These are phyloP conservation scores for Drosophila lacertosa DNA, from an alignment of 1,140 invertebrate genomes.

Conservation along the genomic window DNA sequence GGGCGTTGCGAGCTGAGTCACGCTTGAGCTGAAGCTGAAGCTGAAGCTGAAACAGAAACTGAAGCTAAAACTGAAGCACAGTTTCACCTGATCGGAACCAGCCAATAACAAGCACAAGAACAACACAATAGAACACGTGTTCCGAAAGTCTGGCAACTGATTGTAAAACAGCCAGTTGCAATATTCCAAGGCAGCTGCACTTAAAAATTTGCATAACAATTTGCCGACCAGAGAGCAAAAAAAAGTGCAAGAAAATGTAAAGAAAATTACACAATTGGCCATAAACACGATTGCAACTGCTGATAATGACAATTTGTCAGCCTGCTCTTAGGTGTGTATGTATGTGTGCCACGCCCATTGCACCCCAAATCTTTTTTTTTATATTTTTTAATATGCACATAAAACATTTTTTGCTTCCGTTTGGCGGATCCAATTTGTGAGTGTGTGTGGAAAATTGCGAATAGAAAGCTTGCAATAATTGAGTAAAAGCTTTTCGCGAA, in stretches of 20 bases:
- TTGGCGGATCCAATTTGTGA: conserved; percentile 27
- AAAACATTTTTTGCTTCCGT: conserved; percentile 40
- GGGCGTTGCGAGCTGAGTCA: conserved; percentile 64
- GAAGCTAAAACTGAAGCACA: conserved; percentile 15
- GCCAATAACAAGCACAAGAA: conserved; percentile 8
- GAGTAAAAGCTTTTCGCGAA: neutral
- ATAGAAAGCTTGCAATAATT: conserved; percentile 38
- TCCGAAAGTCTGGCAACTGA: conserved; percentile 62
- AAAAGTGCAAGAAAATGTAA: conserved; percentile 52
- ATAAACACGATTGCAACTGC: conserved; percentile 57
- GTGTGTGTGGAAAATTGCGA: conserved; percentile 25
- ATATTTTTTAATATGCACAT: conserved; percentile 1
- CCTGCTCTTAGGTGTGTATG: too few species aligned
- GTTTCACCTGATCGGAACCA: conserved; percentile 62
- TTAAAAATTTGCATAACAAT: conserved; percentile 79
- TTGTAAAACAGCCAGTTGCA: conserved; percentile 34
- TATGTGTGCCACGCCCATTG: conserved; percentile 20
- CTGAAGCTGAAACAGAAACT: too few species aligned
- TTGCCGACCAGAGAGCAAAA: conserved; percentile 32
- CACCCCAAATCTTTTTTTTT: conserved; percentile 23
- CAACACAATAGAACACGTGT: conserved; percentile 61
- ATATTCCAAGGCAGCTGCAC: conserved; percentile 57
- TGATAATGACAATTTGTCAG: conserved; percentile 67
- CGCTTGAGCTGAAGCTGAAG: conserved; percentile 5
- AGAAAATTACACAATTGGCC: conserved; percentile 76